Evolutionary conservation across 1,140 invertebrate species (phyloP), one percentile per base, ranked within the genome.

Genomic region (Goniozus legneri): DNA sequence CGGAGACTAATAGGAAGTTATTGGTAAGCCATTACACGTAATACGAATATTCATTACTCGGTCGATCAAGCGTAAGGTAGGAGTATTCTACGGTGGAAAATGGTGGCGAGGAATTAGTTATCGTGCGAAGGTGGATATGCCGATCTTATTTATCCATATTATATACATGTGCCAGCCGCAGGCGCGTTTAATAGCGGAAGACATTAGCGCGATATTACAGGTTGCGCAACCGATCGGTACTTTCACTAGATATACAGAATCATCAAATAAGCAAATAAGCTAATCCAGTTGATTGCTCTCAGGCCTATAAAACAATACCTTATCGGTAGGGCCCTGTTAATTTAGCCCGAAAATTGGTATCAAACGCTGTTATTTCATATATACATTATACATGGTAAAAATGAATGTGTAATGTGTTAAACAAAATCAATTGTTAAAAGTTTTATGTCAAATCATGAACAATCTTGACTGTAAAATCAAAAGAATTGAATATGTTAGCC

Each of bases 241-340:
- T 61, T 63, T 63, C 50, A 56, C 54, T 50, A 35, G 43, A 45
- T 34, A 30, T 36, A 47, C 53, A 40, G 47, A 57, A 58, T 58
- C 54, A 61, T 65, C 58, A 65, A 58, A 57, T 58, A 58, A 52
- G 47, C 52, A 61, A 62, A 57, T 60, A 52, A 62, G 52, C 56
- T 53, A 50, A 33, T 33, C 44, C 45, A 62, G 57, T 60, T 56
- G 33, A 43, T 38, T 56, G 55, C 52, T 55, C 38, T 47, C 37
- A 52, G 3, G 43, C 21, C 21, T 16, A 58, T 58, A 46, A 58
- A 49, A 31, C 24, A 18, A 18, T 24, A 31, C 8, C 10, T 22
- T 34, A 46, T 20, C 6, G n/a, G n/a, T n/a, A n/a, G n/a, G n/a
- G n/a, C n/a, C n/a, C n/a, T n/a, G n/a, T n/a, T n/a, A n/a, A n/a